These are phyloP conservation scores for Drosophila repleta DNA, from an alignment of 1,140 invertebrate species.

Conservation along the genomic window DNA sequence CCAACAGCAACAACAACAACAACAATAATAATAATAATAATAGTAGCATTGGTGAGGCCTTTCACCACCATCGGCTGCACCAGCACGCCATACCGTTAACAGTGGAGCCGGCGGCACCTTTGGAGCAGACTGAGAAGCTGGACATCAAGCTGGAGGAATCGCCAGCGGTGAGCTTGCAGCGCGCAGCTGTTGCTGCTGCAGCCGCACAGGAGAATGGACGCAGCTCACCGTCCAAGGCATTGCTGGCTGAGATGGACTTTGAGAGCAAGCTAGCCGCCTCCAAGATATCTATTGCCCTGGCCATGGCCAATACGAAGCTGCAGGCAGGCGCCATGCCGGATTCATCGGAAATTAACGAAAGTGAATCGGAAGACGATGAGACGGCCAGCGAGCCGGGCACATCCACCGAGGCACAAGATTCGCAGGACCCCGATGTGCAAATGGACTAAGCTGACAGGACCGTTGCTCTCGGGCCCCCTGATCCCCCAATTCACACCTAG, in stretches of 20 bases:
- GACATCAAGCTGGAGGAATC: slow-evolving; percentile 80
- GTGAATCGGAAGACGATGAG: slow-evolving; percentile 51
- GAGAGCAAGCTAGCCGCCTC: slow-evolving; percentile 79
- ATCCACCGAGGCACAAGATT: slow-evolving; percentile 61
- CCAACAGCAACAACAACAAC: slow-evolving; percentile 44
- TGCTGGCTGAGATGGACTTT: slow-evolving; percentile 71
- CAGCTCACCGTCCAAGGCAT: slow-evolving; percentile 30
- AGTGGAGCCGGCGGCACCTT: slow-evolving; percentile 75
- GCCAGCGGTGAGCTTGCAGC: slow-evolving; percentile 68
- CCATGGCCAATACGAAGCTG: slow-evolving; percentile 54
- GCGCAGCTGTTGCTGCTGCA: slow-evolving; percentile 49
- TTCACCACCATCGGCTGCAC: slow-evolving; percentile 64
- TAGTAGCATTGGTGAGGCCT: slow-evolving; percentile 42
- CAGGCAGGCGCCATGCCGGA: slow-evolving; percentile 6
- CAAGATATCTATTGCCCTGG: slow-evolving; percentile 75
- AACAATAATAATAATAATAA: slow-evolving; percentile 29
- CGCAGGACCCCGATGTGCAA: slow-evolving; percentile 60
- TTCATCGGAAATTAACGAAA: slow-evolving; percentile 21
- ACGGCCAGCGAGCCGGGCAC: slow-evolving; percentile 59
- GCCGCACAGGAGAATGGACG: slow-evolving; percentile 33
- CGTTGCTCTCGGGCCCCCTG: neutral
- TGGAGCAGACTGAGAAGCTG: slow-evolving; percentile 80
- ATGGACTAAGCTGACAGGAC: slow-evolving; percentile 42
- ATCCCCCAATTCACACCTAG: slow-evolving; percentile 16
- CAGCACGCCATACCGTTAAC: slow-evolving; percentile 77